A percentile compares a stretch with the other conserved stretches of the same genome.
Conservation (phyloP, 2,888 invertebrate genomes). For the Ypsolopha scabrella region DNA sequence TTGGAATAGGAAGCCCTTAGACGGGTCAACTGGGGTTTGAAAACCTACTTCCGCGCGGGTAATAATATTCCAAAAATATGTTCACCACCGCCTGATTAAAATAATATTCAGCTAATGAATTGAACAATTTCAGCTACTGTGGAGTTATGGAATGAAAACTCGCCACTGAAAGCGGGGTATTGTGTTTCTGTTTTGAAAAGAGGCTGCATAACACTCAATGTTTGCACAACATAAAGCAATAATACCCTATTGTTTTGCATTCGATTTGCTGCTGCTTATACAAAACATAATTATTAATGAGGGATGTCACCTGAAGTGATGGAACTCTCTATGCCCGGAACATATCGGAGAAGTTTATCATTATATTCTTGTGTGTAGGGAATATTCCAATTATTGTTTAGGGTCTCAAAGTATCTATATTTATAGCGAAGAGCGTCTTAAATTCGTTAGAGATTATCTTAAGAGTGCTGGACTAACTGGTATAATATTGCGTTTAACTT, state of each 20-base stretch:
- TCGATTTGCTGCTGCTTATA: constrained; percentile 25
- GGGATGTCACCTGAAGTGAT: constrained; percentile 13
- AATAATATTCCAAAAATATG: background rate
- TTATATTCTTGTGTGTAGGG: too few relatives aligned
- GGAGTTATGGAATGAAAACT: background rate
- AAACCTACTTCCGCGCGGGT: too few relatives aligned
- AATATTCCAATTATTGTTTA: too few relatives aligned
- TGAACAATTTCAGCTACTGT: background rate
- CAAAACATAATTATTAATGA: constrained; percentile 26
- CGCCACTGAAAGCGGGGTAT: background rate
- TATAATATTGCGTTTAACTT: too few relatives aligned
- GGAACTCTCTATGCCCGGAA: constrained; percentile 52
- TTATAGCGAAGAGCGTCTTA: too few relatives aligned
- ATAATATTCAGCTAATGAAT: background rate
- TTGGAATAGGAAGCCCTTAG: too few relatives aligned
- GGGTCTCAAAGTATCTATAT: too few relatives aligned
- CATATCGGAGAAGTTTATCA: background rate
- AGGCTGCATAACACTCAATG: constrained; percentile 14
- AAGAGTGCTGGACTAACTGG: too few relatives aligned
- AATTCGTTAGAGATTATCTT: too few relatives aligned
- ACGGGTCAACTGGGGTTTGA: too few relatives aligned
- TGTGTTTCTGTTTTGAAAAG: background rate
- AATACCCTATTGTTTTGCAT: constrained; percentile 44
- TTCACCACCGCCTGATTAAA: background rate
- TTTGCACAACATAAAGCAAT: constrained; percentile 45